Base-by-base conservation (phyloP, 2,113 vertebrate genomes). In the Bostrychus sinensis region DNA sequence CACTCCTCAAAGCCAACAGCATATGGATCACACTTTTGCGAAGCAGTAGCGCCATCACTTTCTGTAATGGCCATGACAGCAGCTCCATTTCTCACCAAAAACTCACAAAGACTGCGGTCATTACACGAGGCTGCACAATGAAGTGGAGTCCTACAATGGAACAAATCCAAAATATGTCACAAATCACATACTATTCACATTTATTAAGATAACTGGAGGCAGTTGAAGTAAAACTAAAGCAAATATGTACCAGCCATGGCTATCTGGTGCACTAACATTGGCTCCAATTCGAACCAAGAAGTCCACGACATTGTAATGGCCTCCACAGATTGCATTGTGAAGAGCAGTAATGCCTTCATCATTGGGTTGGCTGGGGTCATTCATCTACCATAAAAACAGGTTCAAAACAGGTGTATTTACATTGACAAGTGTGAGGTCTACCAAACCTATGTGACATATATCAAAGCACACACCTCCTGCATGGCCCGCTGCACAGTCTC, bases 331-430 rank as follows among this genome's bases (percentile, higher is more conserved):
- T 55, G 93, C 95, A 1, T 97, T 97, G 83, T 97, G 96, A 50
- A 97, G 92, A 0, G 94, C 95, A 0, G 95, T 97, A 88, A 97
- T 97, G 61, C 96, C 96, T 77, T 97, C 96, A 4, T 95, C 95
- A 0, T 97, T 97, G 0, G 95, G 87, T 60, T 95, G 95, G 80
- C 95, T 97, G 0, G 95, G 93, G 61, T 97, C 95, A 4, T 74
- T 92, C 85, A 96, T 93, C 96, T 97, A 50, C 1, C 1, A 12
- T 36, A 38, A 37, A 45, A 17, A 20, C n/a, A 45, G 0, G 4
- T 11, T 25, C 23, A 25, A 25, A 23, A 28, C 25, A 30, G 28
- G 23, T n/a, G n/a, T n/a, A n/a, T n/a, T n/a, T n/a, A n/a, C n/a
- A n/a, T n/a, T n/a, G n/a, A n/a, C n/a, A n/a, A n/a, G n/a, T n/a